Conservation (phyloP, 2,113 vertebrate species). For the Macquaria ambigua region DNA sequence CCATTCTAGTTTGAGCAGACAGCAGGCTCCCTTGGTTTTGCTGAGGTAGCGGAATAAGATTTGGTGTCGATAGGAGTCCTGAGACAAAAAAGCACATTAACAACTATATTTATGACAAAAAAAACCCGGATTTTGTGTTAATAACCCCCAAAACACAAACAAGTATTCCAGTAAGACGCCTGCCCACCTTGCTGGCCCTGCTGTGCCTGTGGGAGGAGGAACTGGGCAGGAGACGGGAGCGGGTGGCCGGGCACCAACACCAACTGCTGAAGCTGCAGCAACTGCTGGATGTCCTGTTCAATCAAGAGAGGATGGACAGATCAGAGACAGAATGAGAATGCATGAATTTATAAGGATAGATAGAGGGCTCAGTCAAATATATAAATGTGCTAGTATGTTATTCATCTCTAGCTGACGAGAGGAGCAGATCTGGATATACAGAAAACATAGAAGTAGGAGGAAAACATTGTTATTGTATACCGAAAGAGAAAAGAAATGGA, state of each 20-base stretch:
- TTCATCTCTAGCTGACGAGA: background rate
- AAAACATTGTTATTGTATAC: conserved; percentile 2
- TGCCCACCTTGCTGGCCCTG: conserved; percentile 93
- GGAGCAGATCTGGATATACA: background rate
- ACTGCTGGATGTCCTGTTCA: conserved; percentile 91
- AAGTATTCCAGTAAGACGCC: background rate
- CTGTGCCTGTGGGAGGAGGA: conserved; percentile 92
- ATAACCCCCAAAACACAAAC: background rate
- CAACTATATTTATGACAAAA: background rate
- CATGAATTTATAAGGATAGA: background rate
- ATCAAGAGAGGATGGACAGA: conserved; percentile 7
- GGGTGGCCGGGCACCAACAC: conserved; percentile 91
- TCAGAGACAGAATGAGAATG: background rate
- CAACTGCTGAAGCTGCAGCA: conserved; percentile 93
- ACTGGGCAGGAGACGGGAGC: conserved; percentile 90
- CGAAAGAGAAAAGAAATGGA: conserved; percentile 4
- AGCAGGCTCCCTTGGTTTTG: conserved; percentile 94
- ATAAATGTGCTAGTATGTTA: background rate
- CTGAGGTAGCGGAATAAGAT: conserved; percentile 97
- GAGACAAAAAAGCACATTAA: conserved; percentile 10
- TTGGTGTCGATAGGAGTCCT: conserved; percentile 93
- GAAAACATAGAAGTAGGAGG: background rate
- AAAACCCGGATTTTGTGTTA: background rate
- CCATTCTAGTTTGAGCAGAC: conserved; percentile 86
- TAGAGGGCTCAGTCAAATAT: background rate